phyloP scores from a whole-genome alignment of 53 echinoderm and acorn worm species.

The Holothuria leucospilota region DNA sequence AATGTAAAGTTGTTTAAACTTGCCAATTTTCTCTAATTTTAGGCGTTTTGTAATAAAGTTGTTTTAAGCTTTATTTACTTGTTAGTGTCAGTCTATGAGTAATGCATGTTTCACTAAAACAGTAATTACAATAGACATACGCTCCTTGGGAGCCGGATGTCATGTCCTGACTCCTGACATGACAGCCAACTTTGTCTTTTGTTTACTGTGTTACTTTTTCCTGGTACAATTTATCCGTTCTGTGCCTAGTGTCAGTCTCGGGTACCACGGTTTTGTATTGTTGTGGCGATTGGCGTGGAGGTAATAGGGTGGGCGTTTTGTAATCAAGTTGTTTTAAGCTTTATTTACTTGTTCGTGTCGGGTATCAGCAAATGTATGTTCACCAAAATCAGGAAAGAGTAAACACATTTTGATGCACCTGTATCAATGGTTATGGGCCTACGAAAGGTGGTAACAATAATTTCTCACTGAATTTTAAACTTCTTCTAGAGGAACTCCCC shows the following conservation, averaged over 20 bases:
- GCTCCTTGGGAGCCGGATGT: too few relatives aligned
- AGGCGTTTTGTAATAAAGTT: background rate
- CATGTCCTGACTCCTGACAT: background rate
- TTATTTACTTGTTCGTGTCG: background rate
- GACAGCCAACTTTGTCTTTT: background rate
- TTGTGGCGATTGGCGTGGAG: conserved; percentile 22
- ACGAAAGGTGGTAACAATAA: too few relatives aligned
- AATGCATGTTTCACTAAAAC: conserved; percentile 25
- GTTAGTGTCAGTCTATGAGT: conserved; percentile 2
- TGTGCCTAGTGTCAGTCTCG: too few relatives aligned
- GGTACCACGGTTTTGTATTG: background rate
- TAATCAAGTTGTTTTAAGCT: too few relatives aligned
- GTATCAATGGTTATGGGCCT: too few relatives aligned
- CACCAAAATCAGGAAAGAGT: too few relatives aligned
- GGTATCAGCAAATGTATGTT: background rate
- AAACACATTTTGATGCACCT: too few relatives aligned
- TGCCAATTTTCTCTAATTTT: background rate
- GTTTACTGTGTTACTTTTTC: background rate
- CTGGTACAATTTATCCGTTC: background rate
- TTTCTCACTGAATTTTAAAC: too few relatives aligned
- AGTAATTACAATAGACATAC: conserved; percentile 12
- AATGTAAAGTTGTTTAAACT: background rate
- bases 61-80: background rate
- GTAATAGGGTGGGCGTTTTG: background rate
- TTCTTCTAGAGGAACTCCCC: too few relatives aligned